phyloP scores from a whole-genome alignment of 2,888 invertebrate species.

The Hybos culiciformis region DNA sequence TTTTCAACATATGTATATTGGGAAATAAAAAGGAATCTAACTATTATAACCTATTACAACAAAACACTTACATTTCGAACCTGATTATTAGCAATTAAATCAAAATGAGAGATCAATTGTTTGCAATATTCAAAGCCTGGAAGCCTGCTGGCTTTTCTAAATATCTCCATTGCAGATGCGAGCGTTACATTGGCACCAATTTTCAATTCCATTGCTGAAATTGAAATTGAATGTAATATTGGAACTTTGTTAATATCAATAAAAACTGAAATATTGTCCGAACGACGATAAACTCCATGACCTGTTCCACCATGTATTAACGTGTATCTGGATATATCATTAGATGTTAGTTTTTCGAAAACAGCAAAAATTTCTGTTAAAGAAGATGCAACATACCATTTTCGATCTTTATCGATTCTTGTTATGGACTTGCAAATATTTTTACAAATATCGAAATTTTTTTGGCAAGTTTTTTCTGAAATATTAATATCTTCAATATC shows the following conservation, averaged over 20 bases:
- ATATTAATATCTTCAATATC: background rate
- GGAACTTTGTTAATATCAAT: conserved; percentile 49
- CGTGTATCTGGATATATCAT: conserved; percentile 45
- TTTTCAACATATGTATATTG: background rate
- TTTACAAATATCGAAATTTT: background rate
- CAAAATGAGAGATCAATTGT: conserved; percentile 40
- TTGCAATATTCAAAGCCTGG: conserved; percentile 41
- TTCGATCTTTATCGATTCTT: background rate
- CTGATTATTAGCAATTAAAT: conserved; percentile 50
- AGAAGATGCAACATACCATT: conserved; percentile 25
- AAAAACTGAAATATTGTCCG: conserved; percentile 34
- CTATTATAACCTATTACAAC: background rate
- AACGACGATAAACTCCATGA: conserved; percentile 43
- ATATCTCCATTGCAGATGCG: conserved; percentile 38
- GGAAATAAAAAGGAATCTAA: background rate
- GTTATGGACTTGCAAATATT: background rate
- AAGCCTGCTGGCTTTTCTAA: conserved; percentile 30
- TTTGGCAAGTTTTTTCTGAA: background rate
- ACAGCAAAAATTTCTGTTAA: conserved; percentile 20
- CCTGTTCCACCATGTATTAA: conserved; percentile 65
- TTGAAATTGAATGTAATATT: conserved; percentile 39
- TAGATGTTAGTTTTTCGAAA: conserved; percentile 28
- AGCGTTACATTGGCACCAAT: conserved; percentile 38
- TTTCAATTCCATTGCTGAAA: conserved; percentile 20
- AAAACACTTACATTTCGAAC: conserved; percentile 47